A percentile compares a stretch with the other conserved stretches of the same genome.
Evolutionary conservation across 2,113 vertebrate genomes (phyloP).

Genomic region (Leucoraja erinaceus): DNA sequence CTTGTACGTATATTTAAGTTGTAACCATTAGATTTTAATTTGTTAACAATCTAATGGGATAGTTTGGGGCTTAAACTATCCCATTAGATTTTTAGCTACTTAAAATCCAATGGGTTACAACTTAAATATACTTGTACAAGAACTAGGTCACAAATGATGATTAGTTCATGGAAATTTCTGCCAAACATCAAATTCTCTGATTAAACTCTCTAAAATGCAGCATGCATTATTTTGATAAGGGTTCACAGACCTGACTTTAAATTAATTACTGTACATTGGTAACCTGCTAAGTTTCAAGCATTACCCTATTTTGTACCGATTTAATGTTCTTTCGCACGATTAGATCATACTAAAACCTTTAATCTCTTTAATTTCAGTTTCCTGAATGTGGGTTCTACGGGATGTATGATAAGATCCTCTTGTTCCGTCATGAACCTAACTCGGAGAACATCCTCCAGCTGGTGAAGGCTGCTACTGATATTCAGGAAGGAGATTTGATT

Average conservation of each 20-base stretch:
- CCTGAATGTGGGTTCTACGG: slow-evolving; percentile 85
- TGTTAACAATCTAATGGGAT: too few relatives aligned
- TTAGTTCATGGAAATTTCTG: neutral
- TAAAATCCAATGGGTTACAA: too few relatives aligned
- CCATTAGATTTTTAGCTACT: too few relatives aligned
- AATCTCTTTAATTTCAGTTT: slow-evolving; percentile 58
- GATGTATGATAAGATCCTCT: slow-evolving; percentile 82
- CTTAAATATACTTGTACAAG: too few relatives aligned
- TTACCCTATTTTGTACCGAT: neutral
- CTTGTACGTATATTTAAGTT: too few relatives aligned
- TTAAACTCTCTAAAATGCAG: neutral
- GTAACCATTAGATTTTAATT: too few relatives aligned
- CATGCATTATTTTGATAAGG: neutral
- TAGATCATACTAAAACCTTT: neutral
- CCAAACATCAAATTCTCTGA: neutral
- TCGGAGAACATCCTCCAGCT: slow-evolving; percentile 82
- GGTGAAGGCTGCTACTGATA: slow-evolving; percentile 73
- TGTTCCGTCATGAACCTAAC: slow-evolving; percentile 77
- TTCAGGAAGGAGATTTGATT: slow-evolving; percentile 79
- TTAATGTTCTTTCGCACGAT: neutral
- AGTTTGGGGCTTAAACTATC: too few relatives aligned
- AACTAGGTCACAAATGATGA: too few relatives aligned
- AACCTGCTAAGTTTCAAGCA: neutral
- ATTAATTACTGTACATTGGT: neutral
- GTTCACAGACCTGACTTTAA: neutral